phyloP scores from a whole-genome alignment of 2,113 vertebrate genomes.

The Cyprinus carpio region DNA sequence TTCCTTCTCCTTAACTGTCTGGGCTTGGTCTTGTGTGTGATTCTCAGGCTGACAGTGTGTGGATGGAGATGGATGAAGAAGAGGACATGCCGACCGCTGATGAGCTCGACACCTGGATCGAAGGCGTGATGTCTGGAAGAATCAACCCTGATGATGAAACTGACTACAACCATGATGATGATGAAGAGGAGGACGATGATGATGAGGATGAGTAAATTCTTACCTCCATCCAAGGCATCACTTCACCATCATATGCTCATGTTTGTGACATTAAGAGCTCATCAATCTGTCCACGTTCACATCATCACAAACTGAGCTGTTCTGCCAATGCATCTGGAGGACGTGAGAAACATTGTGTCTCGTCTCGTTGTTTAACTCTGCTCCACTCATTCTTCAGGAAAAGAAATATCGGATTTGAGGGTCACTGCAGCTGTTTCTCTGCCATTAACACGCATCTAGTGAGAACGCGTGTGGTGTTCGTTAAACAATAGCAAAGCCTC shows the following conservation, averaged over 20 bases:
- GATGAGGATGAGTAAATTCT: constrained; percentile 36
- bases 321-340: background rate
- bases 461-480: background rate
- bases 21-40: background rate
- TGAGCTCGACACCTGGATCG: constrained; percentile 87
- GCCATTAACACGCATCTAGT: background rate
- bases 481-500: background rate
- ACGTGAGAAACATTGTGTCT: too few species aligned
- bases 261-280: background rate
- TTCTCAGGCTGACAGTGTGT: constrained; percentile 87
- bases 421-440: background rate
- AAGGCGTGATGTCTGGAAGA: constrained; percentile 84
- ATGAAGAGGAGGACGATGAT: constrained; percentile 67
- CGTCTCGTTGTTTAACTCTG: background rate
- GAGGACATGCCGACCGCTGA: constrained; percentile 85
- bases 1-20: background rate
- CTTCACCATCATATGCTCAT: too few species aligned
- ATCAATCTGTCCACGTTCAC: background rate
- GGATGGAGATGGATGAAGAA: constrained; percentile 89
- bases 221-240: background rate
- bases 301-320: background rate
- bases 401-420: background rate
- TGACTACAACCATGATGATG: constrained; percentile 69
- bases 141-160: constrained; percentile 85
- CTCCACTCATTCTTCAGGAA: background rate